Conservation (phyloP, 2,888 invertebrate species). For the Zaprionus bogoriensis region DNA sequence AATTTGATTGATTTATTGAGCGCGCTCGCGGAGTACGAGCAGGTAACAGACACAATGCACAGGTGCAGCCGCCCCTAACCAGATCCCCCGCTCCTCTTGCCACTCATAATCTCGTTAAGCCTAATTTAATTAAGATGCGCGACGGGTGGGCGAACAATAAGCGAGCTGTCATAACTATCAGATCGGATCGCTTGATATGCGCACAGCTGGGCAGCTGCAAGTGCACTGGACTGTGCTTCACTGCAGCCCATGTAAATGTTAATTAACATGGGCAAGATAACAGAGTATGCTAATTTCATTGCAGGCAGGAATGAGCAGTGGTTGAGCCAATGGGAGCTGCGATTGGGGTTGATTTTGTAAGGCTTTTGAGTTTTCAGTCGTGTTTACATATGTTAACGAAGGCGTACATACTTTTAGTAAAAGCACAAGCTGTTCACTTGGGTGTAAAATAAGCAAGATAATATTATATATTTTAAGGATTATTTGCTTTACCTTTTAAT, state of each 20-base stretch:
- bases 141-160: constrained; percentile 16
- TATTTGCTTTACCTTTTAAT: no score
- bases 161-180: constrained; percentile 60
- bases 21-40: constrained; percentile 18
- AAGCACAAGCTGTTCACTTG: no score
- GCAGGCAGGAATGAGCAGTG: no score
- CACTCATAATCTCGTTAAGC: constrained; percentile 24
- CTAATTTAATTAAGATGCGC: constrained; percentile 67
- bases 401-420: no score
- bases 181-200: constrained; percentile 27
- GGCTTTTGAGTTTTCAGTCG: no score
- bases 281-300: background rate
- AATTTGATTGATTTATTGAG: constrained; percentile 75
- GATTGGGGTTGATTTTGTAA: background rate
- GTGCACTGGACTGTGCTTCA: constrained; percentile 33
- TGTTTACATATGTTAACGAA: no score
- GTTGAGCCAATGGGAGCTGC: background rate
- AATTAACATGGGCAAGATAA: constrained; percentile 1
- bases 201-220: constrained; percentile 15
- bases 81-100: background rate
- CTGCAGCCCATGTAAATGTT: background rate
- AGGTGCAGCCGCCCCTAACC: constrained; percentile 43
- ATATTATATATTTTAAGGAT: no score
- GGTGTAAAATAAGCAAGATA: no score
- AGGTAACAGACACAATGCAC: constrained; percentile 17